Conservation (phyloP, 2,888 invertebrate species). For the Pterobdella sp. region DNA sequence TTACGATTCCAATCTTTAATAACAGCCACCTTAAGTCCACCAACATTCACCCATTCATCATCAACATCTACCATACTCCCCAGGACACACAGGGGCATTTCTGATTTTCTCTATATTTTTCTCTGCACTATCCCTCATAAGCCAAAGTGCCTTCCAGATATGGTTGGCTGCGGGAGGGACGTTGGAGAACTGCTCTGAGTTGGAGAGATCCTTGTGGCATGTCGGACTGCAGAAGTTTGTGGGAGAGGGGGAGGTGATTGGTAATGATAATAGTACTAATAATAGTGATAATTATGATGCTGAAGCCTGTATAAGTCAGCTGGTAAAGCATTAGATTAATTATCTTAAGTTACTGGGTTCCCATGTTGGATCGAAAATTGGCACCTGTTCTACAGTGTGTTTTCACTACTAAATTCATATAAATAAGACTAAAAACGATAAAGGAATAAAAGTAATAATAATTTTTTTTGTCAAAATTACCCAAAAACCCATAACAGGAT, state of each 20-base stretch:
- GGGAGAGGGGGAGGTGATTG: too few species aligned
- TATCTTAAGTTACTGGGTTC: too few species aligned
- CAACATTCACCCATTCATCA: neutral
- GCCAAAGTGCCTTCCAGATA: slow-evolving; percentile 15
- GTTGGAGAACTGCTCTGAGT: slow-evolving; percentile 30
- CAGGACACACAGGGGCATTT: slow-evolving; percentile 9
- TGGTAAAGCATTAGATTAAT: too few species aligned
- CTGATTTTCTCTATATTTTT: slow-evolving; percentile 1
- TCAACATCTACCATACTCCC: neutral
- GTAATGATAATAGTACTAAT: too few species aligned
- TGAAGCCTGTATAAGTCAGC: too few species aligned
- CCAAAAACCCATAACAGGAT: slow-evolving; percentile 30
- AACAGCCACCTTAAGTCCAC: neutral
- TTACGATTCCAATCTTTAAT: neutral
- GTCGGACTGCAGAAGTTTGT: slow-evolving; percentile 37
- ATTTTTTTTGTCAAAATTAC: too few species aligned
- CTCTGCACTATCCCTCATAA: neutral
- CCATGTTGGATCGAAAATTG: too few species aligned
- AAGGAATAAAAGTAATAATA: too few species aligned
- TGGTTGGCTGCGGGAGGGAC: neutral
- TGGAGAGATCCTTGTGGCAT: slow-evolving; percentile 36
- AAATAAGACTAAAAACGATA: too few species aligned
- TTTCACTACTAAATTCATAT: too few species aligned
- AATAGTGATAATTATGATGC: too few species aligned
- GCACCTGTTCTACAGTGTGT: too few species aligned